Evolutionary conservation across 2,113 vertebrate species (phyloP).

Genomic region (Poecilia latipinna): DNA sequence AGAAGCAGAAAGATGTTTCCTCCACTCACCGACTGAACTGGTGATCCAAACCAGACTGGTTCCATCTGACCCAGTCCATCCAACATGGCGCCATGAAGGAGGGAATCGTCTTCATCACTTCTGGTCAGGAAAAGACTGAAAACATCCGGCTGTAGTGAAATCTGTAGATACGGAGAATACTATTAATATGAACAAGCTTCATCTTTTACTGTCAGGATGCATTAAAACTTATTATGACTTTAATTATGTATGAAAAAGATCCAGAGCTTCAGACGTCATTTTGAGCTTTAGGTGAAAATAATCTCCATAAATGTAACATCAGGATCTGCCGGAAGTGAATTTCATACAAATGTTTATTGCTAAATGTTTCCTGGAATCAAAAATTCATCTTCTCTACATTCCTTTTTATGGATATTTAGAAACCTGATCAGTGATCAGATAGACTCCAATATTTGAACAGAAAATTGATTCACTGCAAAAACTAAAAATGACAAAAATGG

Average conservation of each 20-base stretch:
- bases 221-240: slow-evolving; percentile 12
- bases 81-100: slow-evolving; percentile 6
- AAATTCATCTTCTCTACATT: too few species aligned
- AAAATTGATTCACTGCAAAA: too few species aligned
- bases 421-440: too few species aligned
- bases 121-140: neutral
- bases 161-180: neutral
- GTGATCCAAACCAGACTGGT: neutral
- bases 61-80: neutral
- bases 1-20: neutral
- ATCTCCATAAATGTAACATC: too few species aligned
- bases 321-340: too few species aligned
- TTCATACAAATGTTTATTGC: too few species aligned
- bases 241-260: neutral
- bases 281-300: too few species aligned
- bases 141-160: neutral
- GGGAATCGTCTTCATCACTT: slow-evolving; percentile 9
- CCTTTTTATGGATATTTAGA: too few species aligned
- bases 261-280: too few species aligned
- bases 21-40: neutral
- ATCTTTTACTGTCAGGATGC: slow-evolving; percentile 19
- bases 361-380: too few species aligned
- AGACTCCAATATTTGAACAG: too few species aligned
- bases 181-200: neutral
- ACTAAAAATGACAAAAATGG: too few species aligned